Percentiles rank a stretch among this genome's conserved stretches.
Conservation (phyloP, 64 coral and sea anemone genomes). For the Catalaphyllia jardinei region DNA sequence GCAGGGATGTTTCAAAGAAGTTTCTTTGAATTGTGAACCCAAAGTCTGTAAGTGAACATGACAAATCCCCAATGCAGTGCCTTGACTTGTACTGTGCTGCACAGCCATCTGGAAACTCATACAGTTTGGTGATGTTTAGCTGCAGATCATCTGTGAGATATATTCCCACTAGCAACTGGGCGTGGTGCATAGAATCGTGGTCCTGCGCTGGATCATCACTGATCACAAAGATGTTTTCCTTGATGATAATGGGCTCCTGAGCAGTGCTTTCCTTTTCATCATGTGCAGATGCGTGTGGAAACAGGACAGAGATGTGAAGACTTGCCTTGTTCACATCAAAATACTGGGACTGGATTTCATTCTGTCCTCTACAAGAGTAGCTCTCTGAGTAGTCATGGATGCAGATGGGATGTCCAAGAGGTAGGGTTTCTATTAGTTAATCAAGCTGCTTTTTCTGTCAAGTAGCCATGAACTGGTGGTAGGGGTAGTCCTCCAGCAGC, state of each 20-base stretch:
- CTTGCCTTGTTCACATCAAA: constrained; percentile 63
- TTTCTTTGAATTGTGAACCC: constrained; percentile 43
- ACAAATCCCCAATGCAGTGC: constrained; percentile 60
- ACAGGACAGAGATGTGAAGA: constrained; percentile 57
- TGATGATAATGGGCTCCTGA: constrained; percentile 41
- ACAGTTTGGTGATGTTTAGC: not conserved
- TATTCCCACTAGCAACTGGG: not conserved
- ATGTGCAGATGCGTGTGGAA: constrained; percentile 25
- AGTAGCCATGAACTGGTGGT: constrained; percentile 72
- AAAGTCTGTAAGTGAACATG: constrained; percentile 51
- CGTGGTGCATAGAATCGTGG: constrained; percentile 45
- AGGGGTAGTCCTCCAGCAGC: constrained; percentile 43
- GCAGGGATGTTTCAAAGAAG: constrained; percentile 50
- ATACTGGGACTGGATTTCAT: constrained; percentile 51
- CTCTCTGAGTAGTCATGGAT: constrained; percentile 72
- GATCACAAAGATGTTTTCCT: constrained; percentile 55
- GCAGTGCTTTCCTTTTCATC: constrained; percentile 49
- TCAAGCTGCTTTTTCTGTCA: constrained; percentile 73
- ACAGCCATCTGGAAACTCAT: constrained; percentile 47
- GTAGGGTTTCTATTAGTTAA: constrained; percentile 30
- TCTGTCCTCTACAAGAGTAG: constrained; percentile 46
- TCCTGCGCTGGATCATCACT: constrained; percentile 56
- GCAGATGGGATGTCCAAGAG: constrained; percentile 49
- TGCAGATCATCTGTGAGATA: not conserved
- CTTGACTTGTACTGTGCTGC: constrained; percentile 51